These are phyloP conservation scores for Microdon myrmicae DNA, from an alignment of 2,888 invertebrate species.

Conservation along the genomic window DNA sequence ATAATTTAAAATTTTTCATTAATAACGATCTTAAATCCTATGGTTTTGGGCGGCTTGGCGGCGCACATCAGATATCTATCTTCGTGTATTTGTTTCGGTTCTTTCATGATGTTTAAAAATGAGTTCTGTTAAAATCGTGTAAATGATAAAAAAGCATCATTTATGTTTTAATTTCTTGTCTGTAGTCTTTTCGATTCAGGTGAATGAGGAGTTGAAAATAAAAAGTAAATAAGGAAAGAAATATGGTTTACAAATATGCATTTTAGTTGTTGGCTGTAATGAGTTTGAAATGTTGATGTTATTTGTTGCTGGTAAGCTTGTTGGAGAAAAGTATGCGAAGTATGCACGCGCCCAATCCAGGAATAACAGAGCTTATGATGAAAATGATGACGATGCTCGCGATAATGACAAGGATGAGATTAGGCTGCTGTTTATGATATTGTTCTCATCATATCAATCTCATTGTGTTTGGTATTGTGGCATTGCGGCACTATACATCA, in stretches of 20 bases:
- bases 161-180: too few relatives aligned
- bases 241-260: too few relatives aligned
- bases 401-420: slow-evolving; percentile 53
- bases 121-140: too few relatives aligned
- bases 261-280: too few relatives aligned
- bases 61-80: slow-evolving; percentile 56
- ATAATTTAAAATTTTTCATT: slow-evolving; percentile 58
- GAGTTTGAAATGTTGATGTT: slow-evolving; percentile 35
- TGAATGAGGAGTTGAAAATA: too few relatives aligned
- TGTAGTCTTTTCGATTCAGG: too few relatives aligned
- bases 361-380: slow-evolving; percentile 56
- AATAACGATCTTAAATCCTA: slow-evolving; percentile 60
- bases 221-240: too few relatives aligned
- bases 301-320: slow-evolving; percentile 19
- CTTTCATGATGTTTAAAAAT: too few relatives aligned
- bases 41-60: slow-evolving; percentile 57
- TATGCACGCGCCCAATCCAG: slow-evolving; percentile 59
- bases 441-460: slow-evolving; percentile 63
- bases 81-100: too few relatives aligned
- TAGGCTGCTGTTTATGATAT: slow-evolving; percentile 47
- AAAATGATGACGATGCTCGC: slow-evolving; percentile 36
- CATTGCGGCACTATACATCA: slow-evolving; percentile 77
- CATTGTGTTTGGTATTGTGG: slow-evolving; percentile 90
- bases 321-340: slow-evolving; percentile 34
- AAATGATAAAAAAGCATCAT: too few relatives aligned